Conservation (phyloP, 2,888 invertebrate genomes). For the Endomychus coccineus region DNA sequence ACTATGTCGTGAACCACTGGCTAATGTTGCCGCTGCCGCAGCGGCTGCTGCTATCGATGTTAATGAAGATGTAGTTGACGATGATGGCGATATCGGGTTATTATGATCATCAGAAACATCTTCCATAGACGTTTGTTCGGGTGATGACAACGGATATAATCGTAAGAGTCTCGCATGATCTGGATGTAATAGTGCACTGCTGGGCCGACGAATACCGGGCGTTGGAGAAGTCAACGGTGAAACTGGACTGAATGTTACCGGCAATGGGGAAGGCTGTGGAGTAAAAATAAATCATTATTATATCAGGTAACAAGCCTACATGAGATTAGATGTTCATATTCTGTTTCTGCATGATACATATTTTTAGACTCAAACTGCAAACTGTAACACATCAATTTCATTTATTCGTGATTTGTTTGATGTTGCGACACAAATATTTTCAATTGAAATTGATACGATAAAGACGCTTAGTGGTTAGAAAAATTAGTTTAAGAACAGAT, state of each 20-base stretch:
- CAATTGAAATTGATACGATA: too few relatives aligned
- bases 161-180: conserved; percentile 60
- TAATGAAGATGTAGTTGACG: conserved; percentile 53
- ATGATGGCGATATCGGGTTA: conserved; percentile 47
- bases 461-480: too few relatives aligned
- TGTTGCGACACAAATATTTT: too few relatives aligned
- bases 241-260: conserved; percentile 40
- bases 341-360: too few relatives aligned
- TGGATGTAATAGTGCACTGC: conserved; percentile 57
- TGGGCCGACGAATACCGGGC: conserved; percentile 47
- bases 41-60: conserved; percentile 43
- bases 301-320: not conserved
- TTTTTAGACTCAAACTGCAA: too few relatives aligned
- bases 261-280: conserved; percentile 50
- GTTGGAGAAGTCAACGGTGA: conserved; percentile 38
- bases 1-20: conserved; percentile 7
- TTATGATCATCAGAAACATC: conserved; percentile 40
- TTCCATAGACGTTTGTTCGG: conserved; percentile 44
- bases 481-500: too few relatives aligned
- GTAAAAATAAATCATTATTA: too few relatives aligned
- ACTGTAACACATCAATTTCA: too few relatives aligned
- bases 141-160: conserved; percentile 42
- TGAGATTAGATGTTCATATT: too few relatives aligned
- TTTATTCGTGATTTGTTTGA: too few relatives aligned
- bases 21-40: conserved; percentile 20